Base-by-base conservation (phyloP, 2,888 invertebrate genomes). In the Rhingia rostrata region DNA sequence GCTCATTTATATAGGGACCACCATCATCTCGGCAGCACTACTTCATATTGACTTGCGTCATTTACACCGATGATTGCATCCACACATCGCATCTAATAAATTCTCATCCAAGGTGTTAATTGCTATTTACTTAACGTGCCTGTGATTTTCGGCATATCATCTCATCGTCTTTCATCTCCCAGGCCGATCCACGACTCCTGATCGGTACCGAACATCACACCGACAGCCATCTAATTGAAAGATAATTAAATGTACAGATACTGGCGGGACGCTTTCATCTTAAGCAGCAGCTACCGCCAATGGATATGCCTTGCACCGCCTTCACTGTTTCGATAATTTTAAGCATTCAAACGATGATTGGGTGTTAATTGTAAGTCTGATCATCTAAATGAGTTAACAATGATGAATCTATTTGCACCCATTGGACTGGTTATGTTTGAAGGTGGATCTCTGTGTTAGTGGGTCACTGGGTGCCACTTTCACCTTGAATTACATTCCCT, bases 31-130 rank as follows among this genome's bases (percentile, higher is more conserved):
- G 10, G 30, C 10, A 14, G 35, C 10, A 41, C 22, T 7, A 30
- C 49, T 60, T 63, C 73, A 61, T 80, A 39, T 84, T 84, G 84
- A 84, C 80, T 80, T 80, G 75, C 74, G 80, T 80, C 84, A 84
- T 84, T 70, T 80, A 66, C 80, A 84, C 75, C 70, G 60, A 84
- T 79, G 70, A 84, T 80, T 84, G 84, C 80, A 64, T 70, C 79
- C 80, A 80, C 80, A 84, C 70, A 79, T 69, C 64, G 80, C 74
- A 84, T 84, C 74, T 80, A 80, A 84, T 80, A 80, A 84, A 84
- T 80, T 70, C 80, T 75, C 84, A 70, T 80, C 74, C 74, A 80
- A 84, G 83, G 84, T 80, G 84, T 75, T 84, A 84, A 84, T 84
- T 75, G 80, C 74, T 84, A 74, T 84, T 84, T 84, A 84, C 84